Evolutionary conservation across 2,113 vertebrate species (phyloP), one percentile per base, ranked within the genome.

Genomic region (Thinocorus orbignyianus): DNA sequence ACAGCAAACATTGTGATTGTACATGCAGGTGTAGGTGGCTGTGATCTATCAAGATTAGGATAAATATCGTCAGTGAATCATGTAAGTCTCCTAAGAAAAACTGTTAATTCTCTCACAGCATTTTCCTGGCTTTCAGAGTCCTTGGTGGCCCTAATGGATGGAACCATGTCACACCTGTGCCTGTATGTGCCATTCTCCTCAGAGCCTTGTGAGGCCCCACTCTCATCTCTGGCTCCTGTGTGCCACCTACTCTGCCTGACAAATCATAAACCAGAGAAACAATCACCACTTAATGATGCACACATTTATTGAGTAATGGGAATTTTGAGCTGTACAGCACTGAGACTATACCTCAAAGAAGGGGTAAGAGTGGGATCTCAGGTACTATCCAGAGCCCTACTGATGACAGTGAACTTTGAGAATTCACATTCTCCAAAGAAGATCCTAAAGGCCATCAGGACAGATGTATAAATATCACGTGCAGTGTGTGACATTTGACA

Each of bases 181-280:
- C 33, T 0, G 0, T 9, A 24, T 3, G 1, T 12, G 11, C 9
- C 26, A 11, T 17, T 25, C 13, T 48, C 13, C n/a, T 49, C 62
- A 15, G 30, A 88, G 39, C 23, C 17, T 33, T 1, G 1, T 17
- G 28, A 70, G 11, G 16, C 2, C 37, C 26, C 39, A 2, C n/a
- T 74, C 31, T 22, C 28, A 79, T 28, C 25, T 86, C 37, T 60
- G 51, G 19, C 4, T 22, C 25, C 48, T 31, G 9, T 35, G 35
- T 70, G 49, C 49, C 26, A 52, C 8, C 13, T 49, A 24, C 52
- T 42, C 20, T 4, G 5, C 7, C 22, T 17, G 74, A 2, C 44
- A 51, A 74, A 77, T 25, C 37, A 69, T 58, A 74, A 74, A 58
- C 33, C 2, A 8, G 42, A 46, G 41, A 68, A 81, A 71, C 13